These are phyloP conservation scores for Asobara japonica DNA, from an alignment of 1,140 invertebrate genomes.

Conservation along the genomic window DNA sequence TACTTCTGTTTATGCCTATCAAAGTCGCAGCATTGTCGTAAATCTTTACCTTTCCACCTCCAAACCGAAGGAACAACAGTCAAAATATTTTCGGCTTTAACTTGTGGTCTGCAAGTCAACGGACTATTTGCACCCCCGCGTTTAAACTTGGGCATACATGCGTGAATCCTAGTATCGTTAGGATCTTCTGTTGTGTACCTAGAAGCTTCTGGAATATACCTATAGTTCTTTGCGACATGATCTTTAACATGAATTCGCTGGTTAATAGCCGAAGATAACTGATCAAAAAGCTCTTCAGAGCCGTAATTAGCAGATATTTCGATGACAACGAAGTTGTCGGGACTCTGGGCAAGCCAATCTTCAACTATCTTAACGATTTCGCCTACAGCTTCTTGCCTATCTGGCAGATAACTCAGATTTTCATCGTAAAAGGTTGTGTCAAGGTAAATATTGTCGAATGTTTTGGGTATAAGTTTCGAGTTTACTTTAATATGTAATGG, in stretches of 20 bases:
- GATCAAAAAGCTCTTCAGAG: conserved; percentile 71
- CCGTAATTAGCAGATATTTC: conserved; percentile 69
- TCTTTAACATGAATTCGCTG: conserved; percentile 67
- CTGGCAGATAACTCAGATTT: conserved; percentile 69
- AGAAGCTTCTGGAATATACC: conserved; percentile 59
- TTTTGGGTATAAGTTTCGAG: conserved; percentile 55
- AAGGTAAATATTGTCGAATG: conserved; percentile 73
- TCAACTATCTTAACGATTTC: conserved; percentile 64
- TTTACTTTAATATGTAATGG: conserved; percentile 65
- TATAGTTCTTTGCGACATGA: conserved; percentile 53
- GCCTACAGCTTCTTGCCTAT: conserved; percentile 67
- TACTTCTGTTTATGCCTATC: conserved; percentile 44
- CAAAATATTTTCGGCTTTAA: conserved; percentile 48
- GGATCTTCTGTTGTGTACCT: conserved; percentile 56
- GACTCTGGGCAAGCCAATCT: conserved; percentile 67
- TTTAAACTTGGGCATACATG: conserved; percentile 44
- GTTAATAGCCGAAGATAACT: conserved; percentile 66
- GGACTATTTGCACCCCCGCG: conserved; percentile 38
- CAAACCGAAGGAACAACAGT: conserved; percentile 66
- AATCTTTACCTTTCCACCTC: conserved; percentile 63
- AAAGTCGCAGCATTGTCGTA: no score
- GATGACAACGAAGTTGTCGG: conserved; percentile 66
- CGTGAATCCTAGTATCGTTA: conserved; percentile 61
- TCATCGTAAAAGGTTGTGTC: conserved; percentile 76
- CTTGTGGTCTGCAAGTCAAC: conserved; percentile 44